Evolutionary conservation across 1,140 invertebrate species (phyloP), one percentile per base, ranked within the genome.

Genomic region (Psix sp.): DNA sequence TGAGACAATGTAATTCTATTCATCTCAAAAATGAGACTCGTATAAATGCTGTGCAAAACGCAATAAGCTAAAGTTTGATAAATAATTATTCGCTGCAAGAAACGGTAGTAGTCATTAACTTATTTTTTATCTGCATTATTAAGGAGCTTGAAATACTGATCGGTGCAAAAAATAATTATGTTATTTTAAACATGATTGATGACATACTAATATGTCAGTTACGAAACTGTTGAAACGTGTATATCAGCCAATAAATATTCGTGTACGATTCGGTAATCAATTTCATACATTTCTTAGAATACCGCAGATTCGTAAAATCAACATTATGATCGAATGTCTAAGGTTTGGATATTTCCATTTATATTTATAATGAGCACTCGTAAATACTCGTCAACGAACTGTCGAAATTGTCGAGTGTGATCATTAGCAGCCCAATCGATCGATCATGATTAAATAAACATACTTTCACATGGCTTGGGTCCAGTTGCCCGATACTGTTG

Each of bases 361-460:
- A 45, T 45, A 54, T 52, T 17, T 49, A 24, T 35, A 65, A 54
- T 14, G 48, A 45, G 31, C 24, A 26, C 2, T 5, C 20, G 42
- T 38, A 20, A 60, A 60, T 46, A 33, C 21, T 29, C 6, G 29
- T 24, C 20, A 21, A 48, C 43, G 24, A 9, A 24, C 43, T 39
- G 56, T 48, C 60, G 39, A 65, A 52, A 52, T 18, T 65, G 45
- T 52, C 59, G 31, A n/a, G n/a, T 36, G 14, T 16, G 39, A 65
- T 65, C 60, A 40, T 65, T 65, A 65, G 39, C 29, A 42, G 59
- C 52, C 54, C 48, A 26, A 43, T 39, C 59, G 59, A 63, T 63
- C 59, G 39, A 63, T 63, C 59, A 63, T 52, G 59, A 63, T 43
- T 52, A 31, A 63, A 63, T 63, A 63, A 63, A 45, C 59, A 63